These are phyloP conservation scores for Maccullochella peelii DNA, from an alignment of 2,113 vertebrate species.

Conservation along the genomic window DNA sequence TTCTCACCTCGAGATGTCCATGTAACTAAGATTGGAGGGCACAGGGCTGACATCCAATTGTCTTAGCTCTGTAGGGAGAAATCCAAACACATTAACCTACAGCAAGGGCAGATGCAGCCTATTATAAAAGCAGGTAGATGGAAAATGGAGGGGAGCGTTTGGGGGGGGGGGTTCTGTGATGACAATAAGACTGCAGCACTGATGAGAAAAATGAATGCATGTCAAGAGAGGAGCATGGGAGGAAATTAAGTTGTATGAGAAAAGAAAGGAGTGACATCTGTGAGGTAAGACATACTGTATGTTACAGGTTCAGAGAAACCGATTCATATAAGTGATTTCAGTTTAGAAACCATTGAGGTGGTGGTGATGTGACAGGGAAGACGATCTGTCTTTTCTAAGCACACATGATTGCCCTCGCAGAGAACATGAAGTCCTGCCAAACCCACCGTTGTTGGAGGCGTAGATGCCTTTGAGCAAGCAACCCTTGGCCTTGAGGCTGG, in stretches of 20 bases:
- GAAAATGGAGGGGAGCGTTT: conserved; percentile 33
- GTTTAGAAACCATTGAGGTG: conserved; percentile 13
- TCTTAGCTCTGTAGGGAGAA: conserved; percentile 86
- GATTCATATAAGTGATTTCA: not conserved
- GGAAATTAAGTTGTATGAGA: not conserved
- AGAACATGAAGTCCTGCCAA: not conserved
- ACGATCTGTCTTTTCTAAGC: not conserved
- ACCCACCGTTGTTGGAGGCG: conserved; percentile 91
- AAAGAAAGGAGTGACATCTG: conserved; percentile 2
- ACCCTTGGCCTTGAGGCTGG: conserved; percentile 89
- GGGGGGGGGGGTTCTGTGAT: not conserved
- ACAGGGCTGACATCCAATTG: conserved; percentile 92
- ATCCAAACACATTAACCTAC: conserved; percentile 74
- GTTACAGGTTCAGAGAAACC: not conserved
- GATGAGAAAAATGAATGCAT: conserved; percentile 29
- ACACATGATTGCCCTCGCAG: not conserved
- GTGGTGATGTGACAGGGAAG: not conserved
- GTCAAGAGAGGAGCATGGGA: conserved; percentile 1
- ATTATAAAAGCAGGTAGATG: conserved; percentile 53
- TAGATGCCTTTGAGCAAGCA: conserved; percentile 92
- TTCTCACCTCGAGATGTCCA: conserved; percentile 96
- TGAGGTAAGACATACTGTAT: not conserved
- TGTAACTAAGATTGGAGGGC: conserved; percentile 90
- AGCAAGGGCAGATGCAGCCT: conserved; percentile 67
- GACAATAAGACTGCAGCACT: conserved; percentile 42